These are phyloP conservation scores for Taxidea taxus DNA, from an alignment of 2,113 vertebrate species.

Conservation along the genomic window DNA sequence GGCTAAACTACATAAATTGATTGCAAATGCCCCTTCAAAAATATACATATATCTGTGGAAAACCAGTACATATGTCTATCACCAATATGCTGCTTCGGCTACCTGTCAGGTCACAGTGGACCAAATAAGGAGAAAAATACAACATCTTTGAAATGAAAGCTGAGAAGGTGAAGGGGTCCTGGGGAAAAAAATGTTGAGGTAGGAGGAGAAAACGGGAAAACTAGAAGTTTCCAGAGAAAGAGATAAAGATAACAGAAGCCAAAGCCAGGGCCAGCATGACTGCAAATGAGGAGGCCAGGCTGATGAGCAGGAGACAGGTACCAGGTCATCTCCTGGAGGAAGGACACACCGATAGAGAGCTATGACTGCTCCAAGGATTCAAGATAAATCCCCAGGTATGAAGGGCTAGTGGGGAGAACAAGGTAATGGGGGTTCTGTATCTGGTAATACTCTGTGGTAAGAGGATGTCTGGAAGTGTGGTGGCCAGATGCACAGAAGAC, in stretches of 20 bases:
- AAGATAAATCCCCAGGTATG: background rate
- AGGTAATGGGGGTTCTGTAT: background rate
- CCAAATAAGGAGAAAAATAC: background rate
- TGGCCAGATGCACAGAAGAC: background rate
- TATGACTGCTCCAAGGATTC: background rate
- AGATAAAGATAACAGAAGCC: background rate
- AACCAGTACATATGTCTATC: background rate
- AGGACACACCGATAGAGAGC: background rate
- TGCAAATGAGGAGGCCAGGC: background rate
- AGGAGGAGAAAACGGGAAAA: background rate
- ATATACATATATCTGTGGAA: background rate
- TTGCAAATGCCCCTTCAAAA: background rate
- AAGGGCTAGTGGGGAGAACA: background rate
- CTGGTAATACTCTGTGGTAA: background rate
- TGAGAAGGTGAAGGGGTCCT: background rate
- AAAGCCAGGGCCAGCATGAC: rapidly evolving
- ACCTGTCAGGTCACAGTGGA: background rate
- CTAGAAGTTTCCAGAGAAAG: background rate
- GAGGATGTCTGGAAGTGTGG: background rate
- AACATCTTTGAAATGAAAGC: slow-evolving; percentile 38
- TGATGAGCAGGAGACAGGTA: background rate
- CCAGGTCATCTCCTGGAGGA: background rate
- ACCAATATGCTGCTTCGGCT: background rate
- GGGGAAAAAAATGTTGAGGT: background rate
- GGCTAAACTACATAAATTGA: background rate